Percentiles rank a stretch among this genome's conserved stretches.
Evolutionary conservation across 2,888 invertebrate genomes (phyloP).

Genomic region (Tricholauxania praeusta): DNA sequence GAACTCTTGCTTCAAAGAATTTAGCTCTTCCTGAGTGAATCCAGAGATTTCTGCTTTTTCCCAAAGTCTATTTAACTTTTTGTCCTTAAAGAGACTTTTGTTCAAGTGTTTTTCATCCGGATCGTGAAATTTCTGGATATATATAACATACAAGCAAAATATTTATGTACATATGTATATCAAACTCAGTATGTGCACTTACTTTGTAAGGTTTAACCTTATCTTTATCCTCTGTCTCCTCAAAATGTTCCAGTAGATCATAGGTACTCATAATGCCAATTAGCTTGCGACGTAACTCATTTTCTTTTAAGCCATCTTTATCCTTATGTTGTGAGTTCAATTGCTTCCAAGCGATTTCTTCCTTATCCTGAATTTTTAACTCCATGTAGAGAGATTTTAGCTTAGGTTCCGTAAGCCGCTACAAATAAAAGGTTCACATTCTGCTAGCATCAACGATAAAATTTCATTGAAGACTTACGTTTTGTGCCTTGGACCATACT

Average conservation of each 20-base stretch:
- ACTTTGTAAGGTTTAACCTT: conserved; percentile 65
- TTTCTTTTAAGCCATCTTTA: conserved; percentile 87
- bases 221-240: conserved; percentile 74
- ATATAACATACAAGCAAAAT: not conserved
- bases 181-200: conserved; percentile 4
- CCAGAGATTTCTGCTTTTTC: conserved; percentile 88
- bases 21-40: conserved; percentile 86
- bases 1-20: conserved; percentile 89
- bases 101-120: conserved; percentile 74
- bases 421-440: not conserved
- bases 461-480: conserved; percentile 71
- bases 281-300: conserved; percentile 82
- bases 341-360: conserved; percentile 87
- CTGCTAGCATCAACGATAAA: not conserved
- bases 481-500: conserved; percentile 90
- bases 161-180: not conserved
- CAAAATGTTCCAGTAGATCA: conserved; percentile 83
- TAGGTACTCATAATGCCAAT: conserved; percentile 86
- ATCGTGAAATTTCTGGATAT: conserved; percentile 63
- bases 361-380: conserved; percentile 91
- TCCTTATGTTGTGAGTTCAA: conserved; percentile 86
- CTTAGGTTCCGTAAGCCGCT: conserved; percentile 85
- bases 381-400: conserved; percentile 89
- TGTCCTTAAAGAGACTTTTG: conserved; percentile 88
- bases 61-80: conserved; percentile 91